Base-by-base conservation (phyloP, 2,113 vertebrate species). In the Holacanthus passer region DNA sequence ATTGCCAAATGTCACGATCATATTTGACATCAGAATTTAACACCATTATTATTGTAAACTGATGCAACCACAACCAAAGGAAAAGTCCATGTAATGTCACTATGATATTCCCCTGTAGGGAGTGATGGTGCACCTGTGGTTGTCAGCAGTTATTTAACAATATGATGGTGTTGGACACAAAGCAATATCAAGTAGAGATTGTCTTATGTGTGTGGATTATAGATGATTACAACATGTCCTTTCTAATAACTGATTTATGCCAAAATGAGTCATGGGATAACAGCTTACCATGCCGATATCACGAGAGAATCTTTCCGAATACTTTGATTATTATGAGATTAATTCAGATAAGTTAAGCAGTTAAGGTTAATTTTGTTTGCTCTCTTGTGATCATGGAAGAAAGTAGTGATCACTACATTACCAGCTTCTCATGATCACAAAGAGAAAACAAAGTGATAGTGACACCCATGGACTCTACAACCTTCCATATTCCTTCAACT, bases 1-100 rank as follows among this genome's bases (percentile, higher is more conserved):
- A n/a, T 11, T 32, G 19, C 32, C 32, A 67, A 63, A 73, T 60
- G 19, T 32, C 20, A 68, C 6, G n/a, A 48, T 55, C 17, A 39
- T 35, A n/a, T 32, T 43, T 52, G 13, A 19, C 64, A 55, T 48
- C 22, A 53, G n/a, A 45, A n/a, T n/a, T n/a, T 8, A 35, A 56
- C 7, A 55, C 27, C 3, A 9, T 5, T 43, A 10, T 43, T 70
- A 29, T 64, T 35, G 7, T 39, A 24, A 63, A 74, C 4, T 50
- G 47, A 50, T 67, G 47, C 67, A 76, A 24, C 45, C 48, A 19
- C 53, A 71, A 37, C 74, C 35, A 79, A 76, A 79, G 52, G 45
- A 59, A 35, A 17, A 20, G 4, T 7, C 12, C 2, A 19, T 52
- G 11, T 22, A 32, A 27, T 50, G 32, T 43, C 11, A 31, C 7